Evolutionary conservation across 2,888 invertebrate genomes (phyloP), one percentile per base, ranked within the genome.

Genomic region (Lasioglossum oenotherae): DNA sequence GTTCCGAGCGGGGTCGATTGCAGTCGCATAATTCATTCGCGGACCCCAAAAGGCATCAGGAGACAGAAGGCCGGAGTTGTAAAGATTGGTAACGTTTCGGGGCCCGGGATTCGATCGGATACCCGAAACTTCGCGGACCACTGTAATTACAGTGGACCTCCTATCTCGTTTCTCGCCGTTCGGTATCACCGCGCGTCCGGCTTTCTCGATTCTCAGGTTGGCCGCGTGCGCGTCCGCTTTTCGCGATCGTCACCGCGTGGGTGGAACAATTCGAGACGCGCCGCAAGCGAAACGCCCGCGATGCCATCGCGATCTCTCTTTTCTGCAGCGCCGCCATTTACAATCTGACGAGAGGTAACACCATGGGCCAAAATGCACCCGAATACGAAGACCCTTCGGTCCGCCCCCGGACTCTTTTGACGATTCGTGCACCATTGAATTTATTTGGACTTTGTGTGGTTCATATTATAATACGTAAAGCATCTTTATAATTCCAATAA

Each of bases 21-120:
- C 35, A 38, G 69, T 38, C 64, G 60, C 31, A 64, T 64, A 64
- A 64, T 64, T 64, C 64, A 64, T 64, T 64, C 64, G 64, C 64
- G 27, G 16, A 5, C 14, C 60, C 64, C 2, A 16, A 31, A 31
- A 31, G 31, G 31, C 19, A 31, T 16, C 31, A 6, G 31, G 64
- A 64, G 64, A 64, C 64, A 64, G 64, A 64, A 64, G 64, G 64
- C 31, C 64, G 57, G n/a, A 57, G 57, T n/a, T 64, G 31, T 31
- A 64, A 64, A 64, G 64, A 64, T 19, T 19, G 57, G 31, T 31
- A 64, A 64, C 31, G 31, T 64, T 16, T 19, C 64, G 31, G 6
- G 64, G 16, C 31, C 64, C 64, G 14, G 31, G 64, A 16, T 16
- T 64, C 31, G 64, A 27, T 27, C 64, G 64, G 64, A 31, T 64